Evolutionary conservation across 2,797 vertebrate species (phyloP), one percentile per base, ranked within the genome.

Genomic region (Rhabdophis nuchalis): DNA sequence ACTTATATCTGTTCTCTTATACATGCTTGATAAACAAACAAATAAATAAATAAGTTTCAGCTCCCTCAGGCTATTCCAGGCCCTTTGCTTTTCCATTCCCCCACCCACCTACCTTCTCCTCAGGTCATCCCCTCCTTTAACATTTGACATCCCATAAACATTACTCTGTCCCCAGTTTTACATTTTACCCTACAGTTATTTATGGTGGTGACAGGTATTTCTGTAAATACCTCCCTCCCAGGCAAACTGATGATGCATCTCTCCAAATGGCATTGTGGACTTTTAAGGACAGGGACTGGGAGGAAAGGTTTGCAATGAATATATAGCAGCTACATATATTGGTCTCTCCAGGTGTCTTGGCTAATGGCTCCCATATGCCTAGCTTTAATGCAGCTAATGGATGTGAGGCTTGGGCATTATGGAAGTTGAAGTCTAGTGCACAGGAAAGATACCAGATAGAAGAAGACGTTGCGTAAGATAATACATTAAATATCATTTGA

Each of bases 101-200:
- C 13, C 5, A 1, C n/a, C n/a, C 1, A 5, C 1, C 61, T 7
- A 0, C 14, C 57, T n/a, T 23, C 9, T 10, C 41, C 36, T 46
- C 36, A 46, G 72, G 77, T 46, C 77, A 46, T 82, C 20, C 20
- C 10, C 41, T 82, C 36, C 77, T 82, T 82, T 82, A 82, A 82
- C 41, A 46, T 82, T 46, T 46, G 36, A 46, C 41, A 82, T 25
- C 20, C 10, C 9, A 46, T 82, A 82, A 82, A 82, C 77, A 25
- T 82, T 82, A 25, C 41, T 82, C 77, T 25, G 77, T 82, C 9
- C 77, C 77, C 41, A 82, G 41, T 53, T 86, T 53, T 53, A 86
- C 27, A 36, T 32, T 57, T 57, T 12, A 2, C 53, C 53, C 18
- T 87, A 56, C 11, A 54, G 36, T 23, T 86, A n/a, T n/a, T 56